Evolutionary conservation across 2,113 vertebrate genomes (phyloP).

Genomic region (Onychostruthus taczanowskii): DNA sequence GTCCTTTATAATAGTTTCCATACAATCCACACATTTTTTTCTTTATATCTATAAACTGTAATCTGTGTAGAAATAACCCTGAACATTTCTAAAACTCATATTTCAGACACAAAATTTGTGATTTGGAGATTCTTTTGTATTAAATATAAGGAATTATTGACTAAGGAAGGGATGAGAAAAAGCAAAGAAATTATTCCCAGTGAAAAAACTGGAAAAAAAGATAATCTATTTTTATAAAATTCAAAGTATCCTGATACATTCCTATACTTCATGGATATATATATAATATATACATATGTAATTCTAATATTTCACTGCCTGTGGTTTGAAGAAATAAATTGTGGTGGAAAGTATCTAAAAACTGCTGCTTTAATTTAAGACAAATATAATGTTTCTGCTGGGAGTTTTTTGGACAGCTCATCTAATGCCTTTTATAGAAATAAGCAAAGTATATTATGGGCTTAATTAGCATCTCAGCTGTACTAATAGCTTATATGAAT

Average conservation of each 20-base stretch:
- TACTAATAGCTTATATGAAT: background rate
- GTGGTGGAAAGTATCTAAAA: background rate
- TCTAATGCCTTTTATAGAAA: background rate
- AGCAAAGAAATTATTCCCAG: background rate
- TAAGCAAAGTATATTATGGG: background rate
- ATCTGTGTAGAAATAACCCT: background rate
- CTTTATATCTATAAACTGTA: background rate
- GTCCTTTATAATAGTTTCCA: background rate
- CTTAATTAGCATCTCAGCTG: constrained; percentile 3
- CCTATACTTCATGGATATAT: background rate
- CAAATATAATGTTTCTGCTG: background rate
- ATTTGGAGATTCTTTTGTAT: background rate
- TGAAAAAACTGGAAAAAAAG: background rate
- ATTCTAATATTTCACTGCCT: background rate
- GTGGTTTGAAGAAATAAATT: background rate
- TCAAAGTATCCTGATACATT: background rate
- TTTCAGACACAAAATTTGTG: background rate
- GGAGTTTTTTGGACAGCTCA: background rate
- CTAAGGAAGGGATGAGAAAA: background rate
- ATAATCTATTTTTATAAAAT: background rate
- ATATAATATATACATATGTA: background rate
- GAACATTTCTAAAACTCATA: background rate
- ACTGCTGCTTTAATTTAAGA: background rate
- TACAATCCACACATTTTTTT: background rate
- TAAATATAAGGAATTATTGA: constrained; percentile 43